phyloP scores from a whole-genome alignment of 1,140 invertebrate genomes.

The Drosophila paulistorum region DNA sequence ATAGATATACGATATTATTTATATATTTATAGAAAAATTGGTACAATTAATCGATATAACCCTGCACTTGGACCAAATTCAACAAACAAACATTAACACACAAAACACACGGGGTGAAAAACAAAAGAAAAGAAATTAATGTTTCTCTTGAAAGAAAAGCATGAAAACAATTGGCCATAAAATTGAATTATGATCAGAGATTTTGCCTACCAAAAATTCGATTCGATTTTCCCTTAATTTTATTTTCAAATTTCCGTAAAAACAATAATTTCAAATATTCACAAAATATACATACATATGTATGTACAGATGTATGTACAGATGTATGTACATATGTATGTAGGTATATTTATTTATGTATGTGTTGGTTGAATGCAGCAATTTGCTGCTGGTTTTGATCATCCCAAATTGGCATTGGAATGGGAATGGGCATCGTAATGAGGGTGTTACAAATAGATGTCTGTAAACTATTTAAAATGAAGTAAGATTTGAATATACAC shows the following conservation, averaged over 20 bases:
- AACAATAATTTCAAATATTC: slow-evolving; percentile 2
- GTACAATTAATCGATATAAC: slow-evolving; percentile 57
- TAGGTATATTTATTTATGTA: neutral
- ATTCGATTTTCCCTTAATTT: slow-evolving; percentile 25
- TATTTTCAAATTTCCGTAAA: slow-evolving; percentile 19
- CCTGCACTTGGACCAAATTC: slow-evolving; percentile 21
- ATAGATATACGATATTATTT: neutral
- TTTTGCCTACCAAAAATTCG: neutral
- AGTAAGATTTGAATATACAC: too few relatives aligned
- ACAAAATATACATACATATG: neutral
- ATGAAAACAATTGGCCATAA: slow-evolving; percentile 55
- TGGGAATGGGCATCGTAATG: too few relatives aligned
- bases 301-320: neutral
- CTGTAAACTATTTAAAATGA: too few relatives aligned
- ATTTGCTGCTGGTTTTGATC: too few relatives aligned
- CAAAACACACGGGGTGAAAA: neutral
- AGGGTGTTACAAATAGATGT: too few relatives aligned
- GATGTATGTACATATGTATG: neutral
- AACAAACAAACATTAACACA: slow-evolving; percentile 27
- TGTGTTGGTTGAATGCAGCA: neutral
- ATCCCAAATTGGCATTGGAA: too few relatives aligned
- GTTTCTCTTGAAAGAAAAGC: slow-evolving; percentile 34
- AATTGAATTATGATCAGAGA: slow-evolving; percentile 56
- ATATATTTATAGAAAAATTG: slow-evolving; percentile 34
- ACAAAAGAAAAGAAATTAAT: slow-evolving; percentile 7